Evolutionary conservation across 2,888 invertebrate species (phyloP), one percentile per base, ranked within the genome.

Genomic region (Galeruca laticollis): DNA sequence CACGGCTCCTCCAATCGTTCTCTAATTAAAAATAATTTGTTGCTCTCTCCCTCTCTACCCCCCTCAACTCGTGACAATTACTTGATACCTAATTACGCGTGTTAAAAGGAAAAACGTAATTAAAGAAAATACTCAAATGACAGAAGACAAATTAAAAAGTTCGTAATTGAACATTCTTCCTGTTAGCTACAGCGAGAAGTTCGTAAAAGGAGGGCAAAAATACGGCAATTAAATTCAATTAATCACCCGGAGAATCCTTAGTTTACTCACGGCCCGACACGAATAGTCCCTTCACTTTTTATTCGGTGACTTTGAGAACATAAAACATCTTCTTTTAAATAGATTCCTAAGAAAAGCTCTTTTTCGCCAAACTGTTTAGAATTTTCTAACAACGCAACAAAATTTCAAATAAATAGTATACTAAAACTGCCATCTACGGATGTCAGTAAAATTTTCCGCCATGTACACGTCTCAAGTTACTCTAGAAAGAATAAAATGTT

Each of bases 81-180:
- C 70, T 75, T 60, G 72, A 76, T 76, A 73, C 72, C 73, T 75
- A 75, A 73, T 77, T 77, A 75, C 76, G 73, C 70, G 75, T 73
- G 74, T 72, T 69, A 68, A 74, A 76, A 75, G 76, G 71, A 75
- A 77, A 77, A 73, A 77, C 76, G 73, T 74, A 78, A 79, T 78
- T 78, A 78, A 78, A 69, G 76, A 72, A 76, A 79, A 79, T 77
- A 71, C 76, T 74, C 67, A 67, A 75, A 78, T 76, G 77, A 77
- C 77, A 75, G 72, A 69, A 79, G 79, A 79, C 79, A 80, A 80
- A 80, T 80, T 80, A 80, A 80, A 80, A 80, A 80, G 79, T 78
- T 80, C 77, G 77, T 80, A 79, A 80, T 79, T 79, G 79, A 78
- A 81, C 79, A 80, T 80, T 79, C 79, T 80, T 81, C 77, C 72